Evolutionary conservation across 37 sponge, comb jelly and placozoan genomes (phyloP), one percentile per base, ranked within the genome.

Genomic region (Cladorhizidae sp.): DNA sequence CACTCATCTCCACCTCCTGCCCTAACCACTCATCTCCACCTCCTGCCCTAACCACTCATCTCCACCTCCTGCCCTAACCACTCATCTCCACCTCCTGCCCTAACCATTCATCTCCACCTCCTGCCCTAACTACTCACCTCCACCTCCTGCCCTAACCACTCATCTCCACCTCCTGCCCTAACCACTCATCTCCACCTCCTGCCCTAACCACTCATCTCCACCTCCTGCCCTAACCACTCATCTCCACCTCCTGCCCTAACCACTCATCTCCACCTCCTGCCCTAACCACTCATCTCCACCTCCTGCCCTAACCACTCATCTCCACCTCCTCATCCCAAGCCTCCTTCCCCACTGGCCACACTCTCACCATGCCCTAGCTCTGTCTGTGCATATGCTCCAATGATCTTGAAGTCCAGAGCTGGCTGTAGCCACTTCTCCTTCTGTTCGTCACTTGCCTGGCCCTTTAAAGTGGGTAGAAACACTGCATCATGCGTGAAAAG

Each of bases 321-420:
- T n/a, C n/a, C n/a, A n/a, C n/a, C n/a, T 67, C 6, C 38, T 6
- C 50, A 22, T 17, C 38, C 12, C 21, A n/a, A n/a, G n/a, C n/a
- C n/a, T n/a, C n/a, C n/a, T n/a, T n/a, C n/a, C n/a, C n/a, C n/a
- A n/a, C n/a, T n/a, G n/a, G n/a, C n/a, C 32, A 18, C 20, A 2
- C 7, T 40, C 87, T 42, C 54, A 94, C 96, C 96, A 85, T 96
- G 96, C 26, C 96, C 94, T 68, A 96, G 57, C 88, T 96, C 96
- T 23, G 96, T 96, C 84, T 96, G 96, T 0, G 96, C 96, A 85
- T 96, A 96, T 21, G 88, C 82, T 40, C 96, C 96, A 56, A 96
- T 86, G 57, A 96, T 87, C 28, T 80, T 70, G 78, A 73, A 85
- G 57, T 88, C 75, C 37, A 25, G 65, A 15, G 94, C 91, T 28